Conservation (phyloP, 2,797 vertebrate species). For the Lophotriccus pileatus region DNA sequence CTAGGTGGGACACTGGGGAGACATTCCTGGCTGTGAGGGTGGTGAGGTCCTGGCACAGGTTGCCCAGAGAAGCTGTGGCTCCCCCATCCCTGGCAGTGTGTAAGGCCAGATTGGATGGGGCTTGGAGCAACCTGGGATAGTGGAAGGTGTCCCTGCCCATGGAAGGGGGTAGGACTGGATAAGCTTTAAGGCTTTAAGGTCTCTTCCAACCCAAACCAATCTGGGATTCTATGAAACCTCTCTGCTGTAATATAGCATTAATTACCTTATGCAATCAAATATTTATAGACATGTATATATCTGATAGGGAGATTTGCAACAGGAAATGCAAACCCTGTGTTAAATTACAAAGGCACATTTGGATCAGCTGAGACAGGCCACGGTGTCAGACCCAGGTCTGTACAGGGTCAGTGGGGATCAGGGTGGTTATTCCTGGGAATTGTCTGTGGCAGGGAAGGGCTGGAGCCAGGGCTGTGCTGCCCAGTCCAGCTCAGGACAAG, state of each 20-base stretch:
- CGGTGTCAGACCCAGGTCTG: rapidly evolving
- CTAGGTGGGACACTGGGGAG: rapidly evolving
- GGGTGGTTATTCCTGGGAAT: neutral
- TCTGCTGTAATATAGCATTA: neutral
- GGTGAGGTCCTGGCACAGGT: rapidly evolving
- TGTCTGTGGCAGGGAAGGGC: neutral
- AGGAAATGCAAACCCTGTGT: neutral
- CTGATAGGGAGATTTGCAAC: neutral
- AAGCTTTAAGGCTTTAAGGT: neutral
- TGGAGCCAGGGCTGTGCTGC: neutral
- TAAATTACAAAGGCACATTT: rapidly evolving
- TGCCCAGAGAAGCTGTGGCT: neutral
- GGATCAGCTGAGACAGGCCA: neutral
- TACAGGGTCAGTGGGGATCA: too few species aligned
- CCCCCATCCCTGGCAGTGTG: neutral
- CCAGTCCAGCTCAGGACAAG: neutral
- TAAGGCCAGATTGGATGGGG: neutral
- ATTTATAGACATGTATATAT: neutral
- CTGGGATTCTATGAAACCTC: neutral
- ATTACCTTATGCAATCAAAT: neutral
- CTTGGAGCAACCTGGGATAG: neutral
- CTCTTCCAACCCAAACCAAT: neutral
- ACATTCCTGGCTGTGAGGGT: neutral
- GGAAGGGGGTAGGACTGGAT: neutral
- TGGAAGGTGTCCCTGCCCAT: neutral